phyloP scores from a whole-genome alignment of 1,140 invertebrate genomes.

The Drosophila saltans region DNA sequence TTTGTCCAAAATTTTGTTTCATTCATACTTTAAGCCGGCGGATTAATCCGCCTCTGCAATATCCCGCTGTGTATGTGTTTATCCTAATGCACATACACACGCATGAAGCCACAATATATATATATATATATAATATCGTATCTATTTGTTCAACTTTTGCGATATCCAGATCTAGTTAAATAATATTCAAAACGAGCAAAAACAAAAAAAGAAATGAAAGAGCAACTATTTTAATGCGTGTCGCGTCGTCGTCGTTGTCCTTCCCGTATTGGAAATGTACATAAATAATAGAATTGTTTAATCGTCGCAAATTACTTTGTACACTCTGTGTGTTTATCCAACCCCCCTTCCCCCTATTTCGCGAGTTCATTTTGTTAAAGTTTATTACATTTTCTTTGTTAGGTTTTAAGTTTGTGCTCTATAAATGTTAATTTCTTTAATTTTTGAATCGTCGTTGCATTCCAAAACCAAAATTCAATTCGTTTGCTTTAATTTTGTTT shows the following conservation, averaged over 20 bases:
- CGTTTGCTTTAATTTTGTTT: conserved; percentile 44
- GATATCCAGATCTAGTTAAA: conserved; percentile 68
- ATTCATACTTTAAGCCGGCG: conserved; percentile 79
- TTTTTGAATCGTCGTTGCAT: conserved; percentile 71
- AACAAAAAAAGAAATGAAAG: conserved; percentile 12
- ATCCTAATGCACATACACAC: conserved; percentile 33
- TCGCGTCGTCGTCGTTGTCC: conserved; percentile 35
- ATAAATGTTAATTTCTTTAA: conserved; percentile 64
- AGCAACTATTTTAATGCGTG: conserved; percentile 65
- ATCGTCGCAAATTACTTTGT: conserved; percentile 40
- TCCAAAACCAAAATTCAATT: conserved; percentile 60
- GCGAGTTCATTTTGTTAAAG: conserved; percentile 66
- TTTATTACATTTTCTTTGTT: conserved; percentile 68
- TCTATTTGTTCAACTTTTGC: conserved; percentile 45
- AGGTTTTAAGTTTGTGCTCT: conserved; percentile 76
- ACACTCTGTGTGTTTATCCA: neutral
- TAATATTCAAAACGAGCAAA: conserved; percentile 63
- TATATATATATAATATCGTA: conserved; percentile 54
- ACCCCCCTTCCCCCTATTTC: neutral
- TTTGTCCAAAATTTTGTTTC: conserved; percentile 81
- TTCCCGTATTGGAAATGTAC: conserved; percentile 59
- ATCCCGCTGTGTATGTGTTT: conserved; percentile 74
- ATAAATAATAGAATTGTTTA: conserved; percentile 69
- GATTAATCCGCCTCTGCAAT: conserved; percentile 59
- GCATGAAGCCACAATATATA: conserved; percentile 64